Percentiles rank a stretch among this genome's conserved stretches.
Conservation (phyloP, 2,888 invertebrate species). For the Drosophila demipolita region DNA sequence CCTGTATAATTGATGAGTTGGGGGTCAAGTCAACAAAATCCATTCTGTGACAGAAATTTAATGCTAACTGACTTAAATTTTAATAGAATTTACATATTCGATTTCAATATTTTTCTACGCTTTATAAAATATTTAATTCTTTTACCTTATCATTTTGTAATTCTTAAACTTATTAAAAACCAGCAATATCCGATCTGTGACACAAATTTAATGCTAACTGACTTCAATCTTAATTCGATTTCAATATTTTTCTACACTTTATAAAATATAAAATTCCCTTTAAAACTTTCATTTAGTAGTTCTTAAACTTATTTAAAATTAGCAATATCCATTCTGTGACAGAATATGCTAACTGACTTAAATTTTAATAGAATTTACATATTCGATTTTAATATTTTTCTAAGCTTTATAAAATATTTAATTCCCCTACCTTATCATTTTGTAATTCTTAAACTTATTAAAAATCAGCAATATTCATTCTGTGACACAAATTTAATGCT, state of each 20-base stretch:
- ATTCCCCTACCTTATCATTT: no score
- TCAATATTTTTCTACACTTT: not conserved
- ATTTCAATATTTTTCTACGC: not conserved
- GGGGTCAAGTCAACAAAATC: conserved; percentile 33
- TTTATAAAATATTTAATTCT: not conserved
- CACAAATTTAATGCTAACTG: not conserved
- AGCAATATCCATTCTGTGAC: no score
- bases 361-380: not conserved
- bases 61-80: not conserved
- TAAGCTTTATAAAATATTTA: no score
- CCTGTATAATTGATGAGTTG: conserved; percentile 58
- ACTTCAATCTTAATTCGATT: not conserved
- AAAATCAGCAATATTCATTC: no score
- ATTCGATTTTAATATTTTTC: no score
- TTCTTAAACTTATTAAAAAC: no score
- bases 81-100: not conserved
- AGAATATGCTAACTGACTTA: no score
- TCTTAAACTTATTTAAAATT: no score
- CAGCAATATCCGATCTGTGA: no score
- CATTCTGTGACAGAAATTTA: no score
- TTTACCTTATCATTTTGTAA: no score
- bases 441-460: not conserved
- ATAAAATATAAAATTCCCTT: not conserved
- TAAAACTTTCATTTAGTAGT: not conserved
- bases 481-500: no score